Conservation (phyloP, 1,140 invertebrate genomes). For the Metaphire vulgaris region DNA sequence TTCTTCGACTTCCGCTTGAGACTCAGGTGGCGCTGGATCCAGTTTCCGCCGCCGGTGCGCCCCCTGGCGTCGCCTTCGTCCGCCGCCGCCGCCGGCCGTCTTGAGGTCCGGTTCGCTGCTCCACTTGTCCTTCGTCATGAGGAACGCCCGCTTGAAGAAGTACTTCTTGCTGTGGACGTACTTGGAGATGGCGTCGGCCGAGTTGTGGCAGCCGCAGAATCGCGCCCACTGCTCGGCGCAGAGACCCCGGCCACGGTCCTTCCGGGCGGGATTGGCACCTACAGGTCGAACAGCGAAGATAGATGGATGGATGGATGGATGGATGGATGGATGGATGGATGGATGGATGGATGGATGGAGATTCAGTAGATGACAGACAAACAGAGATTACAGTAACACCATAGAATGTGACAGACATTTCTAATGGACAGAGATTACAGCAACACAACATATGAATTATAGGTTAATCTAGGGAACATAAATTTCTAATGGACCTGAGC, state of each 20-base stretch:
- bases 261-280: constrained; percentile 68
- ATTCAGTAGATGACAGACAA: too few species aligned
- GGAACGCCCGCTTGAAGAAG: constrained; percentile 33
- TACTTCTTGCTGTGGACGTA: constrained; percentile 54
- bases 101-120: constrained; percentile 28
- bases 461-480: too few species aligned
- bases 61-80: background rate
- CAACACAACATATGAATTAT: too few species aligned
- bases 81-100: background rate
- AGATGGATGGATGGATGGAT: too few species aligned
- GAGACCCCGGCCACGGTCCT: constrained; percentile 64
- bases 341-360: too few species aligned
- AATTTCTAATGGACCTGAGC: too few species aligned
- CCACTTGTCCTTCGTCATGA: constrained; percentile 28
- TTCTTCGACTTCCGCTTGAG: constrained; percentile 26
- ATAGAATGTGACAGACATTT: too few species aligned
- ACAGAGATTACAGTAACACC: too few species aligned
- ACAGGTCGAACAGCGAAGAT: background rate
- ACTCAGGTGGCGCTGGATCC: constrained; percentile 28
- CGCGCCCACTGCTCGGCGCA: constrained; percentile 71
- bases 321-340: too few species aligned
- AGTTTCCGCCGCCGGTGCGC: constrained; percentile 19
- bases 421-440: too few species aligned
- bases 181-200: constrained; percentile 68
- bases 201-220: constrained; percentile 67